Conservation (phyloP, 2,797 vertebrate genomes). For the Falco cherrug region DNA sequence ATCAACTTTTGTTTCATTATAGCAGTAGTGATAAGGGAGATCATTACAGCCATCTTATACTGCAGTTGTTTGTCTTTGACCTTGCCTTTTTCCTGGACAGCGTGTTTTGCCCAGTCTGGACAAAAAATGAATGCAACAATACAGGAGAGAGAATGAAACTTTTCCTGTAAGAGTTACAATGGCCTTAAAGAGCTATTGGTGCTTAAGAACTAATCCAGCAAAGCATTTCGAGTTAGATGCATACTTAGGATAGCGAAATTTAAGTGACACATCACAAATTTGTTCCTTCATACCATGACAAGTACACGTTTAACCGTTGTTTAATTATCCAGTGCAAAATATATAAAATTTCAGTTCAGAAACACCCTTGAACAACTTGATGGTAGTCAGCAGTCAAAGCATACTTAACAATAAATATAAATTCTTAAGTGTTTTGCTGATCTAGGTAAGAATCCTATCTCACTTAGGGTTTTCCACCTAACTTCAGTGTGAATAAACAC, state of each 20-base stretch:
- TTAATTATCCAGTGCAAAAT: background rate
- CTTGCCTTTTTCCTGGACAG: background rate
- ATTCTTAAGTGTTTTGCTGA: background rate
- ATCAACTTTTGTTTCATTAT: background rate
- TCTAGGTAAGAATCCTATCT: background rate
- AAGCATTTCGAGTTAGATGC: background rate
- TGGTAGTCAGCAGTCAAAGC: background rate
- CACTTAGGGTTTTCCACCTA: background rate
- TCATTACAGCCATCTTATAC: background rate
- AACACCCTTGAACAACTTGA: background rate
- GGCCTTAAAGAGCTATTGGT: background rate
- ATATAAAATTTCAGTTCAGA: background rate
- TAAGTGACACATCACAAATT: background rate
- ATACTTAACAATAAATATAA: background rate
- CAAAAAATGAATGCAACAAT: background rate
- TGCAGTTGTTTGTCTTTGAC: slow-evolving; percentile 2
- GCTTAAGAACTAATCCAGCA: background rate
- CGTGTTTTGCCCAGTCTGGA: background rate
- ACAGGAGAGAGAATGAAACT: background rate
- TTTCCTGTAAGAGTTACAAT: background rate
- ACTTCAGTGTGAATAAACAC: background rate
- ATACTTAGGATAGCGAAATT: background rate
- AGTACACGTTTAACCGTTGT: background rate
- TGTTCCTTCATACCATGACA: background rate
- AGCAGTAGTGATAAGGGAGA: background rate